Conservation (phyloP, 1,140 invertebrate species). For the Lethrus apterus region DNA sequence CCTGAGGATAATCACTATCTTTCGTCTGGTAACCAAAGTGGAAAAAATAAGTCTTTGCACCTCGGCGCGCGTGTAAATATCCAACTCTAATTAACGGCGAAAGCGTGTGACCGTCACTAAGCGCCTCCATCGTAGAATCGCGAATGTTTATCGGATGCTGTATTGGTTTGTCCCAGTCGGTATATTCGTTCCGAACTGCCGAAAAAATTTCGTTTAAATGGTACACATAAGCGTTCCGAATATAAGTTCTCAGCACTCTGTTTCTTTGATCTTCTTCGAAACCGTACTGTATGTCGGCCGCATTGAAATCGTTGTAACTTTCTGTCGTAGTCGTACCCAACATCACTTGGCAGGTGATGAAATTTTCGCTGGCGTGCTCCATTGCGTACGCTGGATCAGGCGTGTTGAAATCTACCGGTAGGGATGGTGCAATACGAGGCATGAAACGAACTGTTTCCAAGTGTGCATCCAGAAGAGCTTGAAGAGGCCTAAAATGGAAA, state of each 20-base stretch:
- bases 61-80: constrained; percentile 60
- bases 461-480: constrained; percentile 53
- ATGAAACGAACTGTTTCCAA: constrained; percentile 55
- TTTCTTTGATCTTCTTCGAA: constrained; percentile 71
- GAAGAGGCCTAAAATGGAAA: constrained; percentile 51
- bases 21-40: constrained; percentile 76
- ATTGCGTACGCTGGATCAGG: constrained; percentile 55
- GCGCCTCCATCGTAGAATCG: constrained; percentile 78
- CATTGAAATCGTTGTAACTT: constrained; percentile 67
- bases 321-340: constrained; percentile 66
- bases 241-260: constrained; percentile 69
- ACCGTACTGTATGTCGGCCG: constrained; percentile 66
- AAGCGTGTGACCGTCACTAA: constrained; percentile 76
- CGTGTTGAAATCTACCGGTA: constrained; percentile 52
- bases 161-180: constrained; percentile 82
- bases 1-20: constrained; percentile 66
- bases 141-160: constrained; percentile 76
- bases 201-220: constrained; percentile 89
- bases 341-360: constrained; percentile 61
- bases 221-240: constrained; percentile 78
- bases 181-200: constrained; percentile 87
- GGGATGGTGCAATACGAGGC: constrained; percentile 55
- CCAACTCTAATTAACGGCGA: constrained; percentile 62
- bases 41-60: constrained; percentile 66
- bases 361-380: constrained; percentile 59